Base-by-base conservation (phyloP, 2,797 vertebrate species). In the Myoxocephalus aenaeus region DNA sequence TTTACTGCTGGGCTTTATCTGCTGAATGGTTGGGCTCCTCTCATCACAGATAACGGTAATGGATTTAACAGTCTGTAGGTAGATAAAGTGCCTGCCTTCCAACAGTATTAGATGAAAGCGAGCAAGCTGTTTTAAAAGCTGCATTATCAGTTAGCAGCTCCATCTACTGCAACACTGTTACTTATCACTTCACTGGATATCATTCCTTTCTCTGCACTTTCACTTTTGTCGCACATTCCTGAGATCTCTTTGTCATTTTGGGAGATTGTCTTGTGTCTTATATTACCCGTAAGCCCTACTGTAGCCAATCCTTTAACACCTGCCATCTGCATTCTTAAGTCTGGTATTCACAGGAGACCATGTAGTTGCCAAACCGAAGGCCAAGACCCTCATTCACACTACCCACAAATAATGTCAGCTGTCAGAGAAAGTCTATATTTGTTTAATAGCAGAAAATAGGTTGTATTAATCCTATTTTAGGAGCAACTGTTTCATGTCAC, bases 81-180 rank as follows among this genome's bases (percentile, higher is more conserved):
- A 48, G 85, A 85, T 87, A 51, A 85, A 64, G 65, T 40, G 65
- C 46, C 58, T 80, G 65, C 54, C 58, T 81, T 87, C 72, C 70
- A 83, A 69, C 53, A 13, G 51, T 62, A 22, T 70, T 59, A 65
- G 44, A 74, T 71, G 66, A 74, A 81, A 59, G 27, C 0, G 22
- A 80, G 20, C 42, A 34, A 77, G 56, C 46, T 38, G 38, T 44
- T 58, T 80, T 78, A 69, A 80, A 80, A 77, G 65, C 67, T 66
- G 65, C 25, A 14, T 71, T 86, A 89, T 91, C 88, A 81, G 65
- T 59, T 42, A 63, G 50, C 70, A n/a, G 81, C 79, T 80, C 48
- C 44, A 29, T 65, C 62, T n/a, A 3, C 36, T 42, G 61, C 34
- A 25, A 65, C 64, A 54, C 67, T 46, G 44, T 65, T 68, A 40